phyloP scores from a whole-genome alignment of 2,888 invertebrate species.

The Trachelus tabidus region DNA sequence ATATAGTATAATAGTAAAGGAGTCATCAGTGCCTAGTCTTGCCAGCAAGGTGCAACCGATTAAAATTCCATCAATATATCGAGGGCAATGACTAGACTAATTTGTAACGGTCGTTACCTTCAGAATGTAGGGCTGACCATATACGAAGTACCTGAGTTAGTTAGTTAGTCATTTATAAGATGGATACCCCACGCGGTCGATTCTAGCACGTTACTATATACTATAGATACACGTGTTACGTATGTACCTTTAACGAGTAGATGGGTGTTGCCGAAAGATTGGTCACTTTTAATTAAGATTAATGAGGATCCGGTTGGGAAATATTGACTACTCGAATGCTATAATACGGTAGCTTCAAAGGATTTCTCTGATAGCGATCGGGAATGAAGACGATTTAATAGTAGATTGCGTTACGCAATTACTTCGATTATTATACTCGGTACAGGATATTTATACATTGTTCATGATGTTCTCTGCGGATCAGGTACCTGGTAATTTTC shows the following conservation, averaged over 20 bases:
- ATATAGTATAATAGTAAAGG: background rate
- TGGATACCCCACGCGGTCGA: background rate
- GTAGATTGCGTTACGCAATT: background rate
- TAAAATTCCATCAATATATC: conserved; percentile 7
- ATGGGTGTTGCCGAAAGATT: conserved; percentile 1
- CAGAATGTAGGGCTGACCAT: background rate
- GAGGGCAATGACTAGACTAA: conserved; percentile 4
- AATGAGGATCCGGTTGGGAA: background rate
- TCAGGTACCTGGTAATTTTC: background rate
- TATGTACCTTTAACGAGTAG: background rate
- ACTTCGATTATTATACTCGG: background rate
- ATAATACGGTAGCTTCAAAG: background rate
- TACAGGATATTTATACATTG: no score
- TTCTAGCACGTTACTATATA: background rate
- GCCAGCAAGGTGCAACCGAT: background rate
- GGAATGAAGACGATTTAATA: background rate
- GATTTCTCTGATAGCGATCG: background rate
- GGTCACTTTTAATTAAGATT: background rate
- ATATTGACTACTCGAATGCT: background rate
- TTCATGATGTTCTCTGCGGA: background rate
- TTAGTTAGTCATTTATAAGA: background rate
- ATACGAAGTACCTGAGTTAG: background rate
- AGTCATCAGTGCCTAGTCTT: background rate
- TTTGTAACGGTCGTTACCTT: background rate
- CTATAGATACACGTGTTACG: background rate